Base-by-base conservation (phyloP, 1,140 invertebrate species). In the Andrena cerasifolii region DNA sequence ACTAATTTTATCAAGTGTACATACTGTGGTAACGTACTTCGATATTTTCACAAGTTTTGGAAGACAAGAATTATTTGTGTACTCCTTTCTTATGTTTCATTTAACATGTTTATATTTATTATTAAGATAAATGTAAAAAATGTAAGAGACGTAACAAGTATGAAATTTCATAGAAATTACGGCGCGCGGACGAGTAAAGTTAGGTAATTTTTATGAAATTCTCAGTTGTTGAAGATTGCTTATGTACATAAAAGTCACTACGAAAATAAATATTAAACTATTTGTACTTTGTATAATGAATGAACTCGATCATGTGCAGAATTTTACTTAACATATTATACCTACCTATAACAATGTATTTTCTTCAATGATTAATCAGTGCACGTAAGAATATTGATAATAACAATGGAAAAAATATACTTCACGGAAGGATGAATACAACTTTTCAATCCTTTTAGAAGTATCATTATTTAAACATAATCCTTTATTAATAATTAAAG, bases 201-300 rank as follows among this genome's bases (percentile, higher is more conserved):
- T 47, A 47, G 18, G 40, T 28, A 31, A 70, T 80, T 80, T 80
- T 56, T 77, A 70, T 75, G 63, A 61, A 76, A 79, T 75, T 75
- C 67, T 66, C 40, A 67, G n/a, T 58, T 6, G 58, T 76, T 68
- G 45, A 68, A 63, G 26, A 77, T 54, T 70, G 49, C 63, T 68
- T 59, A 56, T 80, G 78, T 80, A 77, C 24, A 80, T 80, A 80
- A 70, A 65, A 68, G 45, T 79, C 73, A 79, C 56, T 59, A 70
- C 51, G 36, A 53, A 54, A 76, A 79, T 75, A 79, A 79, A 76
- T 67, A 78, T 28, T 67, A 62, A 56, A 79, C 43, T 59, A 68
- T 75, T 67, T 75, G 53, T 79, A 75, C 72, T 75, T 79, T 79
- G 77, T 79, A 79, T 66, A 75, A 75, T 51, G 47, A 66, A 75